phyloP scores from a whole-genome alignment of 2,113 vertebrate species.

The Oxygymnocypris stewartii region DNA sequence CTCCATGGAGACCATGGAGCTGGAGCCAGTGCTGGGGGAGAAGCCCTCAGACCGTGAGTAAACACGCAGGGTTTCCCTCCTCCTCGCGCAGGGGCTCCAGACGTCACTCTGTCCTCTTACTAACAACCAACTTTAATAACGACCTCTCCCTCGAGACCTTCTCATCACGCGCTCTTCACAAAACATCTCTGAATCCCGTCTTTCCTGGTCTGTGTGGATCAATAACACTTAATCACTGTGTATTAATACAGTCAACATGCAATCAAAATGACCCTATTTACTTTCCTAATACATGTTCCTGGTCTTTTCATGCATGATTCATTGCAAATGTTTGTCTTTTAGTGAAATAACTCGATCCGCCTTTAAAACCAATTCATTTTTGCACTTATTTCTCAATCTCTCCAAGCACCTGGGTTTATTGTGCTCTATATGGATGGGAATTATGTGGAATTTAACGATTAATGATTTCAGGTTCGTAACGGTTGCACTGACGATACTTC shows the following conservation, averaged over 20 bases:
- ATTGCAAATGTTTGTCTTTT: not conserved
- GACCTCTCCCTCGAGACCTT: not conserved
- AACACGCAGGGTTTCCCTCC: slow-evolving; percentile 56
- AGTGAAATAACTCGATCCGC: not conserved
- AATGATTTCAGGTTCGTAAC: not conserved
- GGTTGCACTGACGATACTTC: not conserved
- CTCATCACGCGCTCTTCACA: not conserved
- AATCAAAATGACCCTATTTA: not conserved
- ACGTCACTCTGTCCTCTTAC: not conserved
- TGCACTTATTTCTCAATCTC: not conserved
- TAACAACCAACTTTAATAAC: not conserved
- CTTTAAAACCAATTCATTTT: not conserved
- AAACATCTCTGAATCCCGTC: not conserved
- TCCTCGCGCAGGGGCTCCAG: not conserved
- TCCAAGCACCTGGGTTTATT: not conserved
- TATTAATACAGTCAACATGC: not conserved
- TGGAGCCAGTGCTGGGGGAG: slow-evolving; percentile 92
- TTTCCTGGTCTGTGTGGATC: slow-evolving; percentile 29
- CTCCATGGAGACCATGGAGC: slow-evolving; percentile 97
- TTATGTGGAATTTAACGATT: slow-evolving; percentile 4
- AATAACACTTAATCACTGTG: not conserved
- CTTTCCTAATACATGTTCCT: not conserved
- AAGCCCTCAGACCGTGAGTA: slow-evolving; percentile 96
- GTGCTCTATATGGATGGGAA: not conserved
- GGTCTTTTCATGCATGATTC: not conserved